Percentiles rank a stretch among this genome's conserved stretches.
Evolutionary conservation across 2,888 invertebrate genomes (phyloP).

Genomic region (Macaria notata): DNA sequence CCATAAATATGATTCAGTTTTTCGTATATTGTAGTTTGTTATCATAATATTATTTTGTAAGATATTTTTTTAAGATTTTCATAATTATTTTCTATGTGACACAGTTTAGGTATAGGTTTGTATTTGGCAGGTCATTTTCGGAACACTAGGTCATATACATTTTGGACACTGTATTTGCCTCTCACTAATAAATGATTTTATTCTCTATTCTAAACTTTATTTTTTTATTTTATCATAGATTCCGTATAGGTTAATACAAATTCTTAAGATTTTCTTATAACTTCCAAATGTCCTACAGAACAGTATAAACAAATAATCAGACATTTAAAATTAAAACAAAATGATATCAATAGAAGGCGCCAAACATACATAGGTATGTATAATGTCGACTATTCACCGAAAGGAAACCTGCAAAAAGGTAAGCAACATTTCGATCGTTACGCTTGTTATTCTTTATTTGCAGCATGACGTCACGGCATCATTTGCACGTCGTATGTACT

Average conservation of each 20-base stretch:
- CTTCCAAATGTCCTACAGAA: too few species aligned
- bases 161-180: conserved; percentile 52
- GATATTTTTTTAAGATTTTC: conserved; percentile 31
- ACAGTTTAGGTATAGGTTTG: conserved; percentile 29
- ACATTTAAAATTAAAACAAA: too few species aligned
- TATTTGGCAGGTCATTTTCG: conserved; percentile 26
- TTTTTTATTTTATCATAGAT: conserved; percentile 31
- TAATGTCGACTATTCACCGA: too few species aligned
- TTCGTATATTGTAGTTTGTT: conserved; percentile 33
- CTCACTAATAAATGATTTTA: conserved; percentile 66
- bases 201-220: conserved; percentile 44
- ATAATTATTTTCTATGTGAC: conserved; percentile 4
- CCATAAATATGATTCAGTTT: conserved; percentile 34
- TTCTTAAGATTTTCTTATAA: too few species aligned
- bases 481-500: conserved; percentile 23
- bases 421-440: conserved; percentile 39
- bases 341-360: too few species aligned
- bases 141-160: conserved; percentile 22
- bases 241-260: too few species aligned
- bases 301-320: too few species aligned
- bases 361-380: too few species aligned
- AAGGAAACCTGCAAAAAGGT: conserved; percentile 37
- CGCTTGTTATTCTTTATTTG: conserved; percentile 54
- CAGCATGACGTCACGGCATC: conserved; percentile 51
- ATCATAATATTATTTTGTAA: conserved; percentile 45